Percentiles rank a stretch among this genome's conserved stretches.
Conservation (phyloP, 2,888 invertebrate genomes). For the Elegia similella region DNA sequence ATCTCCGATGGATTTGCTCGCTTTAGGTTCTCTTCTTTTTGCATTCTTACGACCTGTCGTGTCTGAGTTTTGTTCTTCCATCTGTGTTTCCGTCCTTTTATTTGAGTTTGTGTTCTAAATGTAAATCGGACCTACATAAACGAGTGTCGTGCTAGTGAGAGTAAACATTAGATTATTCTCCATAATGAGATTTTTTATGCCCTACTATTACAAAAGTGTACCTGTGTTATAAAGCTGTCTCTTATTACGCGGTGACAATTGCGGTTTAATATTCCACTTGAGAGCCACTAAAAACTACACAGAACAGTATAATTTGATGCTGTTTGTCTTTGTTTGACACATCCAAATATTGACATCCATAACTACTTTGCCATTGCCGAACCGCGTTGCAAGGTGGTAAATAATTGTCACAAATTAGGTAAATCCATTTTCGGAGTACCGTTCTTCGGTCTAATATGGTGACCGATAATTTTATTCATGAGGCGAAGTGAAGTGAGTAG, state of each 20-base stretch:
- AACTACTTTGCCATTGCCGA: conserved; percentile 22
- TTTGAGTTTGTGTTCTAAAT: not conserved
- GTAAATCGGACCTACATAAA: not conserved
- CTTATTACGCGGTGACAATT: conserved; percentile 28
- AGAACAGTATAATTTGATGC: not conserved
- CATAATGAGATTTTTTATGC: conserved; percentile 25
- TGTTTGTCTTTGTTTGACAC: conserved; percentile 38
- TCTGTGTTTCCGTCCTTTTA: not conserved
- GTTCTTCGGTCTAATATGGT: conserved; percentile 56
- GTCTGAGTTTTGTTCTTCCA: not conserved
- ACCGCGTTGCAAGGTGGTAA: conserved; percentile 33
- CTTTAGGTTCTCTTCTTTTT: conserved; percentile 29
- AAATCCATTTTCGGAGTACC: conserved; percentile 46
- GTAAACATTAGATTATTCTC: conserved; percentile 18
- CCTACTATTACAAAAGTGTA: conserved; percentile 6
- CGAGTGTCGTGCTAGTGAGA: not conserved
- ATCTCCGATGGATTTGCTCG: conserved; percentile 33
- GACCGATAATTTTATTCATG: conserved; percentile 60
- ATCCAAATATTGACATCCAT: conserved; percentile 38
- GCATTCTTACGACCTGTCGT: conserved; percentile 26
- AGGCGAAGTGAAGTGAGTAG: conserved; percentile 29
- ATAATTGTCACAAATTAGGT: conserved; percentile 36
- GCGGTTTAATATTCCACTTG: conserved; percentile 26
- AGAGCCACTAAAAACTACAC: not conserved
- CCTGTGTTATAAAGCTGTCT: conserved; percentile 25